Percentiles rank a stretch among this genome's conserved stretches.
phyloP scores from a whole-genome alignment of 2,888 invertebrate genomes.

The Agriopis leucophaearia region DNA sequence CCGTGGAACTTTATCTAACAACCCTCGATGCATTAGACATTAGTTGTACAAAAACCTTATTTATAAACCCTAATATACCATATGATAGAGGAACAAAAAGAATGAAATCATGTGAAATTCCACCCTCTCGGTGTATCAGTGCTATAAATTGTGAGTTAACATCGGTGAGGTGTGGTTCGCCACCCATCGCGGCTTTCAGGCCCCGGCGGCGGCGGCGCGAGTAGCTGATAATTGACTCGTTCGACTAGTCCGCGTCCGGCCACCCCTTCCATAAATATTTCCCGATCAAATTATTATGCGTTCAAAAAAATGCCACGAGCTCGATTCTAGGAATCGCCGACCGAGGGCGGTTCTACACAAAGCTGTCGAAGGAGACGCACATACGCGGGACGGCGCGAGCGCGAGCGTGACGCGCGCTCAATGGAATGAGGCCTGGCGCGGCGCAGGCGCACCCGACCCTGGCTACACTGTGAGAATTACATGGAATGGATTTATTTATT shows the following conservation, averaged over 20 bases:
- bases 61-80: constrained; percentile 53
- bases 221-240: constrained; percentile 83
- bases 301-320: constrained; percentile 83
- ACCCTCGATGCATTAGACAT: constrained; percentile 30
- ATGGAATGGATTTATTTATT: constrained; percentile 84
- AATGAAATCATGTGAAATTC: constrained; percentile 73
- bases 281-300: constrained; percentile 85
- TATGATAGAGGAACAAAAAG: constrained; percentile 56
- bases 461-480: constrained; percentile 80
- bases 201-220: constrained; percentile 54
- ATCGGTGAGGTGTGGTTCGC: constrained; percentile 66
- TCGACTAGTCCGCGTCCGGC: constrained; percentile 74
- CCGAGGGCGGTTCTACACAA: constrained; percentile 82
- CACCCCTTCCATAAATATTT: constrained; percentile 86
- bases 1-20: constrained; percentile 29
- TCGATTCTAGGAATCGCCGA: constrained; percentile 77
- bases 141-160: constrained; percentile 76
- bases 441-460: constrained; percentile 44
- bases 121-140: constrained; percentile 65
- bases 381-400: constrained; percentile 47
- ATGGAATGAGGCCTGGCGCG: constrained; percentile 78
- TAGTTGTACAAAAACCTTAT: constrained; percentile 52
- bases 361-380: constrained; percentile 65
- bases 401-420: constrained; percentile 67
- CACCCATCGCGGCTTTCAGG: constrained; percentile 81